Base-by-base conservation (phyloP, 2,797 vertebrate genomes). In the Poeciliopsis gracilis region DNA sequence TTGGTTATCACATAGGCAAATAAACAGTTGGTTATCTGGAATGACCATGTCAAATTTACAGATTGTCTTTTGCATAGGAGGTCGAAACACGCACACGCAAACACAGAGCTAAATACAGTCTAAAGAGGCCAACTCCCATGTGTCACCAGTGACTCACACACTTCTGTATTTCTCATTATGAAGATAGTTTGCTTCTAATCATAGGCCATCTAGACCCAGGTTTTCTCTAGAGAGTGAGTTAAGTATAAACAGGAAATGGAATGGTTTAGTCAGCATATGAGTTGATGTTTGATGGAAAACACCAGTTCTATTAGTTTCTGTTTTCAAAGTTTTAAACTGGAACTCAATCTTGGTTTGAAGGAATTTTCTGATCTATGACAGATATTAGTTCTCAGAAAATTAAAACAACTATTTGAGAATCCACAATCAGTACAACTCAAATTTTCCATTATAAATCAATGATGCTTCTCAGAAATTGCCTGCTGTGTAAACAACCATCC, bases 221-320 rank as follows among this genome's bases (percentile, higher is more conserved):
- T 84, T 83, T 86, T 36, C 53, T 86, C 88, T 81, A 9, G 63
- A 79, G 82, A 86, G 81, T 75, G 72, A 80, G 75, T 63, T 70
- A 79, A 88, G 86, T 85, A 91, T 91, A 93, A 95, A 96, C 94
- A 95, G 94, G 93, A 96, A 96, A 93, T 82, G 86, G 83, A 94
- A 92, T 36, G 76, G 89, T 84, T 88, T 79, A 91, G 87, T 94
- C 91, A 94, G 93, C 91, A 91, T 75, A 61, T 87, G 79, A 95
- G 91, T 88, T 88, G 63, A 86, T 84, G 88, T 85, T 83, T 78
- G 73, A 75, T 80, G 82, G 78, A 90, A 91, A 92, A 91, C 61
- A 84, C 78, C 74, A 73, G n/a, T 81, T 88, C 18, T 49, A 41
- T 79, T 82, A 82, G 77, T 85, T 91, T 89, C 85, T 86, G 79